Percentiles rank a stretch among this genome's conserved stretches.
These are phyloP conservation scores for Bungarus multicinctus DNA, from an alignment of 2,113 vertebrate genomes.

Conservation along the genomic window DNA sequence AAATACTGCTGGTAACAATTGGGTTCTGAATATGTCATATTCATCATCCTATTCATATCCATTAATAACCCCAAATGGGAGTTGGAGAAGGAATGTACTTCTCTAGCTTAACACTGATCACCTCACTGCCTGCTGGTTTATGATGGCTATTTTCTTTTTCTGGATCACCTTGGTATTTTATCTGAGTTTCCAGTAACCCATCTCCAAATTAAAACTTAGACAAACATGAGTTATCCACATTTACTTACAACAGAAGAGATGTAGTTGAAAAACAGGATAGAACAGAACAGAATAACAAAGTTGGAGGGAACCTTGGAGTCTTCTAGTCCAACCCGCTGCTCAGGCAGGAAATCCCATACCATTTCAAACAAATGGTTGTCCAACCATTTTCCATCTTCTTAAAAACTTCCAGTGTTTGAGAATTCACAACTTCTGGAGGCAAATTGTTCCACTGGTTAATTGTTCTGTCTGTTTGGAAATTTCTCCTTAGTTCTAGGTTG, in stretches of 20 bases:
- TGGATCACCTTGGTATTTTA: background rate
- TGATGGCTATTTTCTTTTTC: background rate
- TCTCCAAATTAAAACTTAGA: background rate
- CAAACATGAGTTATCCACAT: background rate
- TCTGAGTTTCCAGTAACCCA: background rate
- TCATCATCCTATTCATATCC: background rate
- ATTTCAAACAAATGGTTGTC: too few relatives aligned
- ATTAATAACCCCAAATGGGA: background rate
- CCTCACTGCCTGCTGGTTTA: background rate
- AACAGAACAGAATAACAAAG: too few relatives aligned
- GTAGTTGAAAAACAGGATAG: background rate
- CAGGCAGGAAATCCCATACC: too few relatives aligned
- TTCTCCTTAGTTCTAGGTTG: too few relatives aligned
- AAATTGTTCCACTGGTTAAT: too few relatives aligned
- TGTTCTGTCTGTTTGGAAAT: too few relatives aligned
- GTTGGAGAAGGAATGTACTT: background rate
- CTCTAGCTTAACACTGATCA: background rate
- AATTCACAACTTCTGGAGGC: too few relatives aligned
- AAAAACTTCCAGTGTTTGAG: too few relatives aligned
- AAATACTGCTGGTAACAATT: background rate
- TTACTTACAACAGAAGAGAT: background rate
- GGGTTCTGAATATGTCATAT: background rate
- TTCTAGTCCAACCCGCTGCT: too few relatives aligned
- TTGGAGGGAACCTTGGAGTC: too few relatives aligned
- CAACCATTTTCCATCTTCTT: too few relatives aligned